phyloP scores from a whole-genome alignment of 2,888 invertebrate species.

The Brachylomia viminalis region DNA sequence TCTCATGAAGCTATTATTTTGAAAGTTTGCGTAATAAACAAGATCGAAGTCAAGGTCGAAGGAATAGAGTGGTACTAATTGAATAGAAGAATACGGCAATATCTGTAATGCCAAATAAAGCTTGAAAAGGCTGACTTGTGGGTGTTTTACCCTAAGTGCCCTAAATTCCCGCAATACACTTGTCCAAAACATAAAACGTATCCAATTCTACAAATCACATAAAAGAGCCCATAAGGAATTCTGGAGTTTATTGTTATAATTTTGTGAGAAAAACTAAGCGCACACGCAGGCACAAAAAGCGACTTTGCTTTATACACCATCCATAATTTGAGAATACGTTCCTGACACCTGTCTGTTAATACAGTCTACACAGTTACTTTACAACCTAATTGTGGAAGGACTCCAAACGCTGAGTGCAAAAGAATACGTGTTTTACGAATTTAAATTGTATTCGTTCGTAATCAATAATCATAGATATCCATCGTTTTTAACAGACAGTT shows the following conservation, averaged over 20 bases:
- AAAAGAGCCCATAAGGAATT: too few species aligned
- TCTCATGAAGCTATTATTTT: background rate
- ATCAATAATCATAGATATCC: too few species aligned
- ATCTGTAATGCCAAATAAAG: background rate
- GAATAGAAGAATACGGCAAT: background rate
- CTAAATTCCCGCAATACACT: background rate
- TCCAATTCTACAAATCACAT: too few species aligned
- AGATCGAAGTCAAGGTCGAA: too few species aligned
- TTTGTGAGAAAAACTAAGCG: background rate
- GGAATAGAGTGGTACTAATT: background rate
- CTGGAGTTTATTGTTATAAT: too few species aligned
- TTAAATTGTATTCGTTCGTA: background rate
- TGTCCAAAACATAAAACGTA: too few species aligned
- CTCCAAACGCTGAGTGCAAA: background rate
- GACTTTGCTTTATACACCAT: too few species aligned
- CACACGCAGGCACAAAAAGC: background rate
- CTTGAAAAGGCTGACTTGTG: background rate
- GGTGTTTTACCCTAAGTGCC: background rate
- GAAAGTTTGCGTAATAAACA: background rate
- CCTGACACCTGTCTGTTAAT: background rate
- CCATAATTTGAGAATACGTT: background rate
- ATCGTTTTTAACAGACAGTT: background rate
- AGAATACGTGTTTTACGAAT: background rate
- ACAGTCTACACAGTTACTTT: background rate
- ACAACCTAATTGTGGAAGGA: too few species aligned